Conservation (phyloP, 2,113 vertebrate species). For the Pteronura brasiliensis region DNA sequence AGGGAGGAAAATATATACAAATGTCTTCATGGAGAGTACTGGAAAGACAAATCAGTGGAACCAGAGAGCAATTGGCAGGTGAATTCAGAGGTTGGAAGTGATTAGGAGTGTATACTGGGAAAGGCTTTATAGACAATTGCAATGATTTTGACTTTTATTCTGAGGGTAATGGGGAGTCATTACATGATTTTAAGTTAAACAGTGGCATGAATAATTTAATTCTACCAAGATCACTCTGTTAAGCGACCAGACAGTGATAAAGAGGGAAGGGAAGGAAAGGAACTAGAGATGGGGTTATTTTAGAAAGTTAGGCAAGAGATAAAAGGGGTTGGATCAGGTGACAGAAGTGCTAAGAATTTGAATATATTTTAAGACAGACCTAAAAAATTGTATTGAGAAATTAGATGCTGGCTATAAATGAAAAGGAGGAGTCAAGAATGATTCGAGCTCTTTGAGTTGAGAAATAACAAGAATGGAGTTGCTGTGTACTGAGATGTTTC, state of each 20-base stretch:
- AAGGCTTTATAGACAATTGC: neutral
- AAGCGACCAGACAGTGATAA: neutral
- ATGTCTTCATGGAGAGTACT: neutral
- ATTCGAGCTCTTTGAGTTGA: neutral
- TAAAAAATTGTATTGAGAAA: neutral
- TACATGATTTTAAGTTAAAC: neutral
- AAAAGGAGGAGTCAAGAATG: neutral
- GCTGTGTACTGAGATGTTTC: neutral
- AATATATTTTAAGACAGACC: neutral
- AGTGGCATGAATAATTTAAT: neutral
- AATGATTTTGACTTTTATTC: neutral
- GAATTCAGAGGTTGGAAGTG: neutral
- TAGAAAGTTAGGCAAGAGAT: neutral
- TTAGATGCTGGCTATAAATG: neutral
- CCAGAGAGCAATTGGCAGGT: neutral
- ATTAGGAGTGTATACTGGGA: neutral
- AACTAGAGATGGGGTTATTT: neutral
- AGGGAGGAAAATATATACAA: neutral
- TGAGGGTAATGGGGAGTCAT: neutral
- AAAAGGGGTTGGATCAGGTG: too few species aligned
- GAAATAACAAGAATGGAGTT: neutral
- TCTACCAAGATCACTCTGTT: neutral
- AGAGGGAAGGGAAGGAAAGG: neutral
- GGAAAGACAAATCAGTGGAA: neutral
- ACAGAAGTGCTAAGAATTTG: neutral